A percentile compares a stretch with the other conserved stretches of the same genome.
Conservation (phyloP, 2,113 vertebrate species). For the Vulpes vulpes region DNA sequence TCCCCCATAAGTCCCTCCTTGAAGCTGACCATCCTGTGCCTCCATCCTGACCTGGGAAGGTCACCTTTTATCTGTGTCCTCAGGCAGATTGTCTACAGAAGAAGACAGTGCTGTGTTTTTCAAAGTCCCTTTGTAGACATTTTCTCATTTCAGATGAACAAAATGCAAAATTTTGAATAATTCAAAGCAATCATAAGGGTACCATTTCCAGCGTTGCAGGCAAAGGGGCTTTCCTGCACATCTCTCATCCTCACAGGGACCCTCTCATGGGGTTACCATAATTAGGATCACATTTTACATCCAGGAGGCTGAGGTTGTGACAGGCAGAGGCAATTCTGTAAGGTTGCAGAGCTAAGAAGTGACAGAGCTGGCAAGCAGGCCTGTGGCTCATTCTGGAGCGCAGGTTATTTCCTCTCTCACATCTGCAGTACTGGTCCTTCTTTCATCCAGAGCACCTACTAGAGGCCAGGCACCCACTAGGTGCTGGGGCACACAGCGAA, state of each 20-base stretch:
- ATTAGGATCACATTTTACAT: neutral
- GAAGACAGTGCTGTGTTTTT: neutral
- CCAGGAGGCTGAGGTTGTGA: neutral
- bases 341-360: neutral
- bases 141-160: neutral
- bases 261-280: neutral
- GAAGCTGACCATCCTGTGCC: neutral
- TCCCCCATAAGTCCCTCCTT: neutral
- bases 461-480: neutral
- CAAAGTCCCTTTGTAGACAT: neutral
- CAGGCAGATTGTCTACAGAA: too few relatives aligned
- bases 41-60: neutral
- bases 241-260: neutral
- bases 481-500: neutral
- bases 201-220: neutral
- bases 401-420: neutral
- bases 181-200: neutral
- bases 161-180: neutral
- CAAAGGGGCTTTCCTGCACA: accelerated
- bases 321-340: accelerated
- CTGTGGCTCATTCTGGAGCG: neutral
- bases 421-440: neutral
- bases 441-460: neutral
- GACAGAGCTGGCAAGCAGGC: neutral
- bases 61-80: neutral